Evolutionary conservation across 2,888 invertebrate species (phyloP).

Genomic region (Leptogaster cylindrica): DNA sequence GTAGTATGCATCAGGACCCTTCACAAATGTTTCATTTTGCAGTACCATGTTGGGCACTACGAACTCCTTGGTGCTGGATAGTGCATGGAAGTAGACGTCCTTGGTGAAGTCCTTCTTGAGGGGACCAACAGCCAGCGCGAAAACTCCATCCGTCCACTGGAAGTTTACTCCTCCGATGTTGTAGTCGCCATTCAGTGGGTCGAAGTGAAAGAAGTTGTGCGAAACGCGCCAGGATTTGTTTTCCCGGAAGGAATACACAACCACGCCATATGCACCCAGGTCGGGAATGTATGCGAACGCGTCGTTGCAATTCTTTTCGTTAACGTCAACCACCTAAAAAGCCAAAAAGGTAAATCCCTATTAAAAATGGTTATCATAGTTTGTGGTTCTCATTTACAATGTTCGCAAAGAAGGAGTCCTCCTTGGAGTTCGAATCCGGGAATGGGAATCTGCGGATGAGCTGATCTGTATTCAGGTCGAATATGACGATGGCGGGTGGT

Average conservation of each 20-base stretch:
- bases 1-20: constrained; percentile 71
- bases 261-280: constrained; percentile 74
- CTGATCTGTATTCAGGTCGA: constrained; percentile 77
- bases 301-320: constrained; percentile 73
- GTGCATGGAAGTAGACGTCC: constrained; percentile 81
- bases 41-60: constrained; percentile 76
- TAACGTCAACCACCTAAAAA: constrained; percentile 73
- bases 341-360: constrained; percentile 21
- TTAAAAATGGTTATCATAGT: too few relatives aligned
- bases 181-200: constrained; percentile 78
- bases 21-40: constrained; percentile 74
- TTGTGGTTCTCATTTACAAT: too few relatives aligned
- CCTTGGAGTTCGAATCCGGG: constrained; percentile 71
- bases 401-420: constrained; percentile 81
- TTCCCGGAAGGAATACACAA: constrained; percentile 77
- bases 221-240: constrained; percentile 80
- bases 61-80: constrained; percentile 81
- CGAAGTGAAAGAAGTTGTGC: constrained; percentile 85
- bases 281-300: constrained; percentile 82
- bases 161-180: constrained; percentile 79
- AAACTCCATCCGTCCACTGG: constrained; percentile 87
- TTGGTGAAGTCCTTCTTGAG: constrained; percentile 67
- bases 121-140: constrained; percentile 74
- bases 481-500: constrained; percentile 72
- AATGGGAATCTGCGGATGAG: constrained; percentile 73